Base-by-base conservation (phyloP, 2,113 vertebrate species). In the Pleuronectes platessa region DNA sequence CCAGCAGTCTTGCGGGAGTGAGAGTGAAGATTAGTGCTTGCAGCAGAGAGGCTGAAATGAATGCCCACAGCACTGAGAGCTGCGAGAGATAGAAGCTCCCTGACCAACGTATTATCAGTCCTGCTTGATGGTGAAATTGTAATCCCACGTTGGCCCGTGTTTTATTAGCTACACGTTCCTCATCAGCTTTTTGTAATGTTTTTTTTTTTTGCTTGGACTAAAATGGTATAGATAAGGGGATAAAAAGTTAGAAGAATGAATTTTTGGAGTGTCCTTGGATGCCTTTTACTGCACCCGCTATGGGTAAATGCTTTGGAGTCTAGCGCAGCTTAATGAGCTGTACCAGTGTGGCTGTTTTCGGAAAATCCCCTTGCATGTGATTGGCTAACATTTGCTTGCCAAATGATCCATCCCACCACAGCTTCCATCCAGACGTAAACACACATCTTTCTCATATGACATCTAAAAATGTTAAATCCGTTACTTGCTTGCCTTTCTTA, bases 11-110 rank as follows among this genome's bases (percentile, higher is more conserved):
- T 31, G 31, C 31, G 42, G 81, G 61, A 84, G 70, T 71, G 61
- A 86, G 76, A 84, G 70, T 71, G 61, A 86, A 78, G 78, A 78
- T 83, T 74, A 62, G 73, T 65, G 71, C 82, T 71, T 55, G 24
- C 23, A 49, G 73, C 65, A 59, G 54, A n/a, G 56, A 71, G 45
- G 69, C 62, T 27, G 24, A 73, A 80, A 85, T 76, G 37, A 84
- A 86, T 53, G 60, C 68, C 71, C 47, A 56, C 23, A 72, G 67
- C 63, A 23, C 12, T 12, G 54, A 35, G 60, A 76, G 69, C 76
- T 86, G 68, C 18, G 54, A 35, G 60, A 76, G 69, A 78, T 86
- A 71, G 78, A 64, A 79, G 61, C 64, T 68, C 68, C 67, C 56
- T 65, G 61, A 78, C 54, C 78, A 71, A 71, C 6, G 1, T 60